Percentiles rank a stretch among this genome's conserved stretches.
Evolutionary conservation across 1,140 invertebrate species (phyloP).

Genomic region (Danaus melanippus): DNA sequence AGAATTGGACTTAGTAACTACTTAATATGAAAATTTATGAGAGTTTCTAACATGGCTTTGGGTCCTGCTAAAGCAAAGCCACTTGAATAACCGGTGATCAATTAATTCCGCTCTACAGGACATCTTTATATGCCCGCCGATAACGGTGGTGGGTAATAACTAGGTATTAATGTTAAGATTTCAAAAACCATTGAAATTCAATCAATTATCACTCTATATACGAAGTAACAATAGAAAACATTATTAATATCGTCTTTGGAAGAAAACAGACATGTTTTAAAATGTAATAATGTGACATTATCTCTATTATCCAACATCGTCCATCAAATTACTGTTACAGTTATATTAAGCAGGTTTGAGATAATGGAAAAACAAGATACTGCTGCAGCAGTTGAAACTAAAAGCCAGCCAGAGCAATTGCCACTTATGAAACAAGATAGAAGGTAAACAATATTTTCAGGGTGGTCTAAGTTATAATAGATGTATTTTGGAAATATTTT

Average conservation of each 20-base stretch:
- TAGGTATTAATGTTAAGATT: constrained; percentile 13
- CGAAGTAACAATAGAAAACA: no score
- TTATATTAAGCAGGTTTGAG: constrained; percentile 2
- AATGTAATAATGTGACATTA: no score
- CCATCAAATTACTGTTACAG: constrained; percentile 5
- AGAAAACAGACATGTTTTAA: no score
- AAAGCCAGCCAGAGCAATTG: constrained; percentile 20
- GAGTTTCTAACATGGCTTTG: constrained; percentile 28
- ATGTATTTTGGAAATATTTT: no score
- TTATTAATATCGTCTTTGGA: no score
- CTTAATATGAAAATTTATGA: constrained; percentile 45
- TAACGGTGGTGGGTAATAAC: constrained; percentile 41
- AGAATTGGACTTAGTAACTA: no score
- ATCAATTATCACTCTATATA: no score
- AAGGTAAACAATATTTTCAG: constrained; percentile 17
- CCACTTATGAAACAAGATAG: constrained; percentile 18
- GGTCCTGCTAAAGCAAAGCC: constrained; percentile 19
- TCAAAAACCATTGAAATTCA: no score
- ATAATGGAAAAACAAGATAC: constrained; percentile 11
- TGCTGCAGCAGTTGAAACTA: constrained; percentile 20
- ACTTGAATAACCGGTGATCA: constrained; percentile 36
- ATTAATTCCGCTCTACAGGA: constrained; percentile 47
- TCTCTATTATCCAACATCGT: no score
- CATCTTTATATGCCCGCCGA: constrained; percentile 40
- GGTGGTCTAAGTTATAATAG: constrained; percentile 17